Percentiles rank a stretch among this genome's conserved stretches.
Evolutionary conservation across 2,797 vertebrate genomes (phyloP).

Genomic region (Onychomys torridus): DNA sequence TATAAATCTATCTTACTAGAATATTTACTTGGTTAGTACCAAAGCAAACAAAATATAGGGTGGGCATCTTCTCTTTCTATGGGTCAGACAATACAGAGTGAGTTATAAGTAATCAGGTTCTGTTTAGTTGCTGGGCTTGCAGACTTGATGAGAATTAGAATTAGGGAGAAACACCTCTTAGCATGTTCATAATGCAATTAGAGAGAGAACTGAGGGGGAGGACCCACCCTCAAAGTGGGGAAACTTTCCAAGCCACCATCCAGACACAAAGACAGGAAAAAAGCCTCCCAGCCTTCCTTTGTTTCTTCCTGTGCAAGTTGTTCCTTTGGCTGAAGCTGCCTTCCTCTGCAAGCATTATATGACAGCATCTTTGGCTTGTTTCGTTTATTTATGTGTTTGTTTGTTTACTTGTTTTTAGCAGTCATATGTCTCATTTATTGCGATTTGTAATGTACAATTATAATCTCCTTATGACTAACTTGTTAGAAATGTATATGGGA

Average conservation of each 20-base stretch:
- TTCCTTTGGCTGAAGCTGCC: not conserved
- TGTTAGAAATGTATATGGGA: not conserved
- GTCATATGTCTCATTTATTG: not conserved
- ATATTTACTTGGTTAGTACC: not conserved
- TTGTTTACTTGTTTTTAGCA: not conserved
- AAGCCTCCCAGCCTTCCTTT: accelerated
- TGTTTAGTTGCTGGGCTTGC: not conserved
- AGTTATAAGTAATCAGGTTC: not conserved
- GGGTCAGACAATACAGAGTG: not conserved
- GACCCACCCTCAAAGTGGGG: not conserved
- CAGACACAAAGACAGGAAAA: not conserved
- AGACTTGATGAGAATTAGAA: not conserved
- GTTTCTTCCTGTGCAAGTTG: not conserved
- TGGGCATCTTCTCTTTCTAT: not conserved
- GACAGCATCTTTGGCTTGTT: not conserved
- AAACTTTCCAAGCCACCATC: not conserved
- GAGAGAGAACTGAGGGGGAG: not conserved
- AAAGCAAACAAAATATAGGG: not conserved
- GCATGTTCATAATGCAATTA: not conserved
- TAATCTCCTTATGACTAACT: not conserved
- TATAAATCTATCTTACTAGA: not conserved
- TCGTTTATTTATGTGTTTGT: not conserved
- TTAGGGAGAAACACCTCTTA: not conserved
- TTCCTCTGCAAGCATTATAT: not conserved
- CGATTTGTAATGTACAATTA: not conserved